Evolutionary conservation across 2,888 invertebrate genomes (phyloP).

Genomic region (Megamerina dolium): DNA sequence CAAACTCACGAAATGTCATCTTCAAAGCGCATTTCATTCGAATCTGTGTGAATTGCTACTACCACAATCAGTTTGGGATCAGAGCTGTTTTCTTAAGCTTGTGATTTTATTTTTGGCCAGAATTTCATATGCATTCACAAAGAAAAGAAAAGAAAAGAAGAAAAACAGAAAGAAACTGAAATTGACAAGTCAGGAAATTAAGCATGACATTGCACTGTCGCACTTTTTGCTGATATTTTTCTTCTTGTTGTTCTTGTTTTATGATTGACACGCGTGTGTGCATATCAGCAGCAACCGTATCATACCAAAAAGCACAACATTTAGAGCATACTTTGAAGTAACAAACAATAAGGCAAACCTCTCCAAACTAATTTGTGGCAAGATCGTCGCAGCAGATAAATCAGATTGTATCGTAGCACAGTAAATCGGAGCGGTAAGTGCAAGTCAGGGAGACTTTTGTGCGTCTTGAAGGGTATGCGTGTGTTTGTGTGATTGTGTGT

Average conservation of each 20-base stretch:
- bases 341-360: slow-evolving; percentile 9
- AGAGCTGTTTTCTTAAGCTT: too few species aligned
- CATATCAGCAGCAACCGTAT: slow-evolving; percentile 17
- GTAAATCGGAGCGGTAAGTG: slow-evolving; percentile 1
- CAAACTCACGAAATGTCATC: too few species aligned
- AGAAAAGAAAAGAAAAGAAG: slow-evolving; percentile 4
- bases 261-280: slow-evolving; percentile 26
- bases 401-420: too few species aligned
- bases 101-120: too few species aligned
- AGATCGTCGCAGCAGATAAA: slow-evolving; percentile 37
- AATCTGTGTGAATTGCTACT: too few species aligned
- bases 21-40: too few species aligned
- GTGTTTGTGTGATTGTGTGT: background rate
- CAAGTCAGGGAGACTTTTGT: slow-evolving; percentile 2
- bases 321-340: slow-evolving; percentile 18
- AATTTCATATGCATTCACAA: slow-evolving; percentile 7
- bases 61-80: too few species aligned
- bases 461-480: background rate
- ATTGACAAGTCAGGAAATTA: slow-evolving; percentile 47
- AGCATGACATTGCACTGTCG: slow-evolving; percentile 43
- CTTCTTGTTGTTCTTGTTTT: slow-evolving; percentile 17
- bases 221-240: slow-evolving; percentile 21
- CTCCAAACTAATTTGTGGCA: slow-evolving; percentile 39
- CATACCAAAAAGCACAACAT: slow-evolving; percentile 13
- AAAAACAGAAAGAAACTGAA: too few species aligned